phyloP scores from a whole-genome alignment of 2,113 vertebrate genomes.

The Brachyistius frenatus region DNA sequence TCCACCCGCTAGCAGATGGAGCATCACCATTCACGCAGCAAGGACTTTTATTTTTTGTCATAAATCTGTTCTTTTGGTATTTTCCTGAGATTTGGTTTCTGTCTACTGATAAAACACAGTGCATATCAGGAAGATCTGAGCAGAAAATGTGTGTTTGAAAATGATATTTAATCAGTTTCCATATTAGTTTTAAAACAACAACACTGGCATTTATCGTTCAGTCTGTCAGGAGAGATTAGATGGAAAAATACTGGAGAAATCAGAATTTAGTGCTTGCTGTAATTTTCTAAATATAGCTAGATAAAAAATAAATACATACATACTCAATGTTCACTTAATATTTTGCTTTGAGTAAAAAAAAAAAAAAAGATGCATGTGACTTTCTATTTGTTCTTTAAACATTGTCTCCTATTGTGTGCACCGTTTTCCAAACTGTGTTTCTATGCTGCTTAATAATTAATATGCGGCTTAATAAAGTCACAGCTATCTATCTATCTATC shows the following conservation, averaged over 20 bases:
- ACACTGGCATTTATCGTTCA: background rate
- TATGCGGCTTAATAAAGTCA: no score
- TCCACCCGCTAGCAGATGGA: conserved; percentile 12
- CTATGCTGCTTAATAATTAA: no score
- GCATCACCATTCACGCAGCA: background rate
- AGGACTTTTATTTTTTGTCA: conserved; percentile 1
- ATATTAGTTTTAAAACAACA: background rate
- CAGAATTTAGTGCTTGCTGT: background rate
- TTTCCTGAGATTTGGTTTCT: background rate
- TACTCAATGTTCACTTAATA: background rate
- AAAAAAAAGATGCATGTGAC: no score
- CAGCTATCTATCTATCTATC: no score
- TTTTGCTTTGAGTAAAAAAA: no score
- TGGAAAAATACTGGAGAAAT: background rate
- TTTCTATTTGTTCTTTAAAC: no score
- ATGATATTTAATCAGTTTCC: background rate
- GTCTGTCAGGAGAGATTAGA: background rate
- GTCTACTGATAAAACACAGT: no score
- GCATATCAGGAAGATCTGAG: background rate
- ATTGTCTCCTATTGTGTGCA: no score
- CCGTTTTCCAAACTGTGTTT: no score
- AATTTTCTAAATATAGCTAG: background rate
- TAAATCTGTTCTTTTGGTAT: background rate
- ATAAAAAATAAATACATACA: background rate
- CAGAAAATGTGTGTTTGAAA: conserved; percentile 20